phyloP scores from a whole-genome alignment of 1,140 invertebrate genomes.

The Bilobella aurantiaca region DNA sequence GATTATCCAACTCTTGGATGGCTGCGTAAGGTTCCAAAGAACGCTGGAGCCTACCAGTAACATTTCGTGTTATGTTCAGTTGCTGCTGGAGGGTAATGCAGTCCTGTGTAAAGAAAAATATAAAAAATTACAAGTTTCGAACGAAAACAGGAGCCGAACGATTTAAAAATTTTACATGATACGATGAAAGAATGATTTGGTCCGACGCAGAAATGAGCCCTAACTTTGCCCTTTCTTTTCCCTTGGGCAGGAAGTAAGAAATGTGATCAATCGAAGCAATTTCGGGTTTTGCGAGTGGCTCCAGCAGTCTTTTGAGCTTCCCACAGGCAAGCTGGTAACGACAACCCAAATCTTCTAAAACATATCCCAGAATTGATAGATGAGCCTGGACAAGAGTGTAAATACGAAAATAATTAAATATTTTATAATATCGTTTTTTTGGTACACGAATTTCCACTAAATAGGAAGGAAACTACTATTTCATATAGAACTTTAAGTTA shows the following conservation, averaged over 20 bases:
- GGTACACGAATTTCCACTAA: no score
- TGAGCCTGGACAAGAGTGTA: constrained; percentile 47
- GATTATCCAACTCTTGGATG: constrained; percentile 28
- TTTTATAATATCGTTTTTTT: no score
- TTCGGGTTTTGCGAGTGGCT: constrained; percentile 61
- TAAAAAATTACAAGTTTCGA: not conserved
- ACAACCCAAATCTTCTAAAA: constrained; percentile 69
- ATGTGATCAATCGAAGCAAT: constrained; percentile 67
- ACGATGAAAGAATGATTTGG: constrained; percentile 61
- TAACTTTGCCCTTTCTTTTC: constrained; percentile 49
- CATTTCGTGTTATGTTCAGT: constrained; percentile 60
- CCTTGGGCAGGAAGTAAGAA: constrained; percentile 57
- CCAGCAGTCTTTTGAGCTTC: constrained; percentile 61
- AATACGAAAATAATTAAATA: no score
- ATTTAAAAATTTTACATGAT: constrained; percentile 49
- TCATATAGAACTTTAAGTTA: constrained; percentile 1
- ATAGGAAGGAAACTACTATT: no score
- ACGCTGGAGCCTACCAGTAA: constrained; percentile 57
- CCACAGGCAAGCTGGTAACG: constrained; percentile 71
- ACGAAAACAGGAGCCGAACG: no score
- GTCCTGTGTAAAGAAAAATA: constrained; percentile 44
- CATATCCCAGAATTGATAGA: constrained; percentile 46
- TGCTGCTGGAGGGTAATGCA: constrained; percentile 69
- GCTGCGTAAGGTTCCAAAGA: constrained; percentile 37
- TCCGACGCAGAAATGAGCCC: constrained; percentile 47